A percentile compares a stretch with the other conserved stretches of the same genome.
Conservation (phyloP, 2,797 vertebrate species). For the Sebastes glaucus region DNA sequence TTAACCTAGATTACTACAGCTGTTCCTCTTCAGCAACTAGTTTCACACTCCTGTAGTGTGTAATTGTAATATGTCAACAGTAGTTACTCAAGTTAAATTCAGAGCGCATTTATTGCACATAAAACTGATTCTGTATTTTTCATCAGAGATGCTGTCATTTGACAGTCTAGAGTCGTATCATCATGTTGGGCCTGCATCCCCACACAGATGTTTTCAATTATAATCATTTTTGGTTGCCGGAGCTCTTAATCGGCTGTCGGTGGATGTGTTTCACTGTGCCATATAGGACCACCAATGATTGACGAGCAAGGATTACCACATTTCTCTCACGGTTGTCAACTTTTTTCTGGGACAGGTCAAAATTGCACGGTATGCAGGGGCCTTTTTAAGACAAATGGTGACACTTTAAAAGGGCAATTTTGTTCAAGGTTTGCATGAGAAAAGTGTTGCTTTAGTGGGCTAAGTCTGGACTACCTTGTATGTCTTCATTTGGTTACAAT, state of each 20-base stretch:
- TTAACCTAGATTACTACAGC: neutral
- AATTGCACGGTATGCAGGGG: neutral
- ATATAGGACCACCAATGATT: neutral
- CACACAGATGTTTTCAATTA: neutral
- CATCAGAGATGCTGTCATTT: neutral
- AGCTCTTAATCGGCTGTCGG: neutral
- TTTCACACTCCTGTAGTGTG: neutral
- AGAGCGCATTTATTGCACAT: neutral
- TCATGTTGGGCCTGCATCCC: neutral
- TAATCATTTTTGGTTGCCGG: neutral
- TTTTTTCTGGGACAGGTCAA: neutral
- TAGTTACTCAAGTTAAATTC: neutral
- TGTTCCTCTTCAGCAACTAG: slow-evolving; percentile 22
- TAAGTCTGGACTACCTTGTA: neutral
- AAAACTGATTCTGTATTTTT: neutral
- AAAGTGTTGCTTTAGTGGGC: neutral
- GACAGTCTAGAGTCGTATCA: neutral
- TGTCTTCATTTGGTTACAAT: neutral
- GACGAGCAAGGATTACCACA: neutral
- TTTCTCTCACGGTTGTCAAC: neutral
- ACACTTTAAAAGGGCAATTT: neutral
- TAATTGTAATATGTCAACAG: neutral
- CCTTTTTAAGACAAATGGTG: neutral
- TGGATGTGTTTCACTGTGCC: neutral
- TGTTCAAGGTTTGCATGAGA: neutral